A percentile compares a stretch with the other conserved stretches of the same genome.
Conservation (phyloP, 2,888 invertebrate species). For the Drosophila nigricruria region DNA sequence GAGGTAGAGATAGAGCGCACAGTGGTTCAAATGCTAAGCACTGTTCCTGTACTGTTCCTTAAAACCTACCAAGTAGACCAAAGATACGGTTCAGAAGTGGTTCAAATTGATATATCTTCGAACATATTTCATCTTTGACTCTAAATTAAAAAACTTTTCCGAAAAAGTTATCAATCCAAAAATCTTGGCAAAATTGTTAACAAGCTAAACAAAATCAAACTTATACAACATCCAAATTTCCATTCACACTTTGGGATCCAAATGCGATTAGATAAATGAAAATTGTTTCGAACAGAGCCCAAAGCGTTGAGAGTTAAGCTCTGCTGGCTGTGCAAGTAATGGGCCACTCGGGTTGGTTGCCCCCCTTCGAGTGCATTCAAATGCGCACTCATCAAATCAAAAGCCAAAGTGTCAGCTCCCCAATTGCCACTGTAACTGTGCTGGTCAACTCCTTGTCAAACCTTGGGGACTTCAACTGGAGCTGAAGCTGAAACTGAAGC, state of each 20-base stretch:
- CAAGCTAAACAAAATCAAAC: background rate
- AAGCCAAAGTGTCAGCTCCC: constrained; percentile 71
- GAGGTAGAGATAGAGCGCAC: background rate
- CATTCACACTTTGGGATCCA: background rate
- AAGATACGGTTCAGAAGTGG: no score
- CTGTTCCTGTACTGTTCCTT: no score
- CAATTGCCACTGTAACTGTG: constrained; percentile 27
- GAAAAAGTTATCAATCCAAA: no score
- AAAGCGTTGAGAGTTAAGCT: constrained; percentile 14
- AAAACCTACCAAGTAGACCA: no score
- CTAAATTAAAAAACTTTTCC: no score
- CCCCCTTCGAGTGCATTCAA: constrained; percentile 68
- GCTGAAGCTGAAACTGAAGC: constrained; percentile 3
- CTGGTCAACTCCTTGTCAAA: constrained; percentile 21
- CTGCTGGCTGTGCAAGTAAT: constrained; percentile 65
- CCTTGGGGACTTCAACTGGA: background rate
- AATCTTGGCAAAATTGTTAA: background rate
- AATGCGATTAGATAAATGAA: constrained; percentile 34
- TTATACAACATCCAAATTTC: background rate
- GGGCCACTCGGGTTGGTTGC: constrained; percentile 66
- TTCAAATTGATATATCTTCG: background rate
- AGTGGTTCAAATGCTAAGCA: no score
- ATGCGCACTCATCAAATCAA: constrained; percentile 76
- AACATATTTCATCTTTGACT: no score
- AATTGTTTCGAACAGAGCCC: constrained; percentile 13